These are phyloP conservation scores for Odocoileus hemionus DNA, from an alignment of 2,113 vertebrate species.

Conservation along the genomic window DNA sequence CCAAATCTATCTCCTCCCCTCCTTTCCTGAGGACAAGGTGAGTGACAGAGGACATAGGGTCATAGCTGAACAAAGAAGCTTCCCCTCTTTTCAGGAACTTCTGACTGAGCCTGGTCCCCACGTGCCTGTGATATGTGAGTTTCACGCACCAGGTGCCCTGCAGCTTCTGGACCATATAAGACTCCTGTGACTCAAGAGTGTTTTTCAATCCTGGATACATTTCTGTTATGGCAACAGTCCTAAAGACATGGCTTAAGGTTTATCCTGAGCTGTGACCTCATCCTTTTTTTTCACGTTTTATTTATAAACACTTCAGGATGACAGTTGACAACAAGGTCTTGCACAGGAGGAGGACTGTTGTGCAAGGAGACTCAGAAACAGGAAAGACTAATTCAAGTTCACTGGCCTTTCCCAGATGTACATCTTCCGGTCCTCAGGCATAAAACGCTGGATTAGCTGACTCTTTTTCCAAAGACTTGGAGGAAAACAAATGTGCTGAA, in stretches of 20 bases:
- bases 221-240: constrained; percentile 54
- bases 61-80: background rate
- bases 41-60: background rate
- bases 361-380: constrained; percentile 16
- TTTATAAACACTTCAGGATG: constrained; percentile 62
- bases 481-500: background rate
- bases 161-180: background rate
- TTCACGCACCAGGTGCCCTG: background rate
- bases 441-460: constrained; percentile 14
- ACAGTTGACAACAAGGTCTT: constrained; percentile 8
- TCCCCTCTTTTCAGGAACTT: background rate
- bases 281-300: constrained; percentile 2
- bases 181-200: background rate
- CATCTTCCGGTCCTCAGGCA: background rate
- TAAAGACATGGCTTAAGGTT: constrained; percentile 45
- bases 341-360: background rate
- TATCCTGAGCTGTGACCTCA: constrained; percentile 49
- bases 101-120: background rate
- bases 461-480: background rate
- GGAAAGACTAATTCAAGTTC: constrained; percentile 26
- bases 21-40: background rate
- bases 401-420: constrained; percentile 3
- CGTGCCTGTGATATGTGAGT: too few species aligned
- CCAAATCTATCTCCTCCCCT: background rate
- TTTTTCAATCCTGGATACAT: constrained; percentile 40